Conservation (phyloP, 2,888 invertebrate genomes). For the Caenorhabditis virilis region DNA sequence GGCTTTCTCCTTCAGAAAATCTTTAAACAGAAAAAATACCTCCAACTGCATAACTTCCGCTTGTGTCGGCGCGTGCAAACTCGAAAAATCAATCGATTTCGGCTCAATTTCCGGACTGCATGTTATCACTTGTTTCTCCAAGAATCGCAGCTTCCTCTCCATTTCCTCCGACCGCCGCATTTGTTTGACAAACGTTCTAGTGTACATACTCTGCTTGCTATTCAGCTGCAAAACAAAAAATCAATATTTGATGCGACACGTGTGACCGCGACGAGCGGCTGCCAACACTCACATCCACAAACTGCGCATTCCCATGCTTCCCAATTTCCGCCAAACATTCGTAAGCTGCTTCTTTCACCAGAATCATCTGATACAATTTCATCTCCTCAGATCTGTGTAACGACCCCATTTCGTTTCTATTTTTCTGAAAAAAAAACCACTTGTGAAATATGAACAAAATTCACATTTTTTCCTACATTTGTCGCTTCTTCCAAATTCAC, state of each 20-base stretch:
- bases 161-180: constrained; percentile 96
- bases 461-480: not conserved
- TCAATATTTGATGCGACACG: not conserved
- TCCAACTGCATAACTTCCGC: constrained; percentile 97
- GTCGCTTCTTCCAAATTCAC: not conserved
- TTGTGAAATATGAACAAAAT: too few species aligned
- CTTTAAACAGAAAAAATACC: constrained; percentile 73
- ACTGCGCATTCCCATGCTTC: constrained; percentile 52
- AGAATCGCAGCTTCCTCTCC: constrained; percentile 75
- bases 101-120: constrained; percentile 92
- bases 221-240: constrained; percentile 77
- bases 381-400: constrained; percentile 50
- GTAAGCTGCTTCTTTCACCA: constrained; percentile 59
- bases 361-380: constrained; percentile 57
- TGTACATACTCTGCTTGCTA: constrained; percentile 93
- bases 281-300: constrained; percentile 57
- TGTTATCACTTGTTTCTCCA: constrained; percentile 93
- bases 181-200: constrained; percentile 96
- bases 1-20: too few species aligned
- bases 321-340: constrained; percentile 60
- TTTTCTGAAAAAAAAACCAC: too few species aligned
- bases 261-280: not conserved
- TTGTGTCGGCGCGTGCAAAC: constrained; percentile 88
- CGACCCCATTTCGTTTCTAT: constrained; percentile 5
- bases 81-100: constrained; percentile 72